Evolutionary conservation across 2,888 invertebrate genomes (phyloP).

Genomic region (Adelognathus sp.): DNA sequence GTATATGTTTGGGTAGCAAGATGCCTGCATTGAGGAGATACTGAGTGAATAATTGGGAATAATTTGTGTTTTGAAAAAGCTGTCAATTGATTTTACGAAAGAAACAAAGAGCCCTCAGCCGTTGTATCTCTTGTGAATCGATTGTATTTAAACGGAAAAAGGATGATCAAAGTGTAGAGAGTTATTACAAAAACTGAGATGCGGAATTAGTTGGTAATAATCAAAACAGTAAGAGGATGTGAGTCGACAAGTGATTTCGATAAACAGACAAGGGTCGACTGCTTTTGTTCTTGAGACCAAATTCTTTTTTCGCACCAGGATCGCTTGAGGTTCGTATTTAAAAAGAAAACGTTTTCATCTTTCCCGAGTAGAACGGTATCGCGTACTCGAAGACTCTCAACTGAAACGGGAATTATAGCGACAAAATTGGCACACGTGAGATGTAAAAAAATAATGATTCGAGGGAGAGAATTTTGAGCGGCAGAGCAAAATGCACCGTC

Average conservation of each 20-base stretch:
- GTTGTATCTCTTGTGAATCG: not conserved
- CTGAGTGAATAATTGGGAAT: too few relatives aligned
- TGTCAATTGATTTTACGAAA: too few relatives aligned
- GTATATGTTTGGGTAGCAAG: too few relatives aligned
- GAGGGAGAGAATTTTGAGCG: not conserved
- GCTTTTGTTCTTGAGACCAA: not conserved
- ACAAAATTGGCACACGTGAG: slow-evolving; percentile 8
- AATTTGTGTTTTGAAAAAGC: too few relatives aligned
- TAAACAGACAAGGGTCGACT: not conserved
- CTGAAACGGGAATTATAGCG: slow-evolving; percentile 50
- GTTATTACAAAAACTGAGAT: not conserved
- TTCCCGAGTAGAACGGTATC: slow-evolving; percentile 53
- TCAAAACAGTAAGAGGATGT: not conserved
- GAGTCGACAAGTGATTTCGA: not conserved
- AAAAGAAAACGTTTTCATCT: slow-evolving; percentile 50
- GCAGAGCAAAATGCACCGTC: slow-evolving; percentile 1
- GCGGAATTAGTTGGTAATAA: not conserved
- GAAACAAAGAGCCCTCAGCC: slow-evolving; percentile 9
- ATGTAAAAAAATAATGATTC: not conserved
- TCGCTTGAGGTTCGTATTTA: not conserved
- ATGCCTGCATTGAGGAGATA: too few relatives aligned
- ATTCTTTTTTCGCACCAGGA: slow-evolving; percentile 5
- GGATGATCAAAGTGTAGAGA: not conserved
- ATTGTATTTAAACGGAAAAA: slow-evolving; percentile 10
- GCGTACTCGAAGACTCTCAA: slow-evolving; percentile 44